Base-by-base conservation (phyloP, 2,888 invertebrate genomes). In the Limenitis arthemis region DNA sequence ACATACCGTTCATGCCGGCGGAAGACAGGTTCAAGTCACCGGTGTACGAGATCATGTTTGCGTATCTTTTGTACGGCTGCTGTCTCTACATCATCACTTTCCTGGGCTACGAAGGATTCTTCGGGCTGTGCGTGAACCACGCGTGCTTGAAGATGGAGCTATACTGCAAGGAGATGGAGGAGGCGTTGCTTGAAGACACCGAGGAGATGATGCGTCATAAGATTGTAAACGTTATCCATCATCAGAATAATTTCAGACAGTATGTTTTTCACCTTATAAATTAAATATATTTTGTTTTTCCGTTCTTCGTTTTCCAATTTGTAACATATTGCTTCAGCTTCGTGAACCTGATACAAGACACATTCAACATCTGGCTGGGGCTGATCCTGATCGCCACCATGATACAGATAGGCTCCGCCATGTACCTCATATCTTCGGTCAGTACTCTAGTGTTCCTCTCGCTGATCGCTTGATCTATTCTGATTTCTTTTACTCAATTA, bases 401-500 rank as follows among this genome's bases (percentile, higher is more conserved):
- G 65, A 71, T 77, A 56, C 77, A 80, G 46, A 70, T 78, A 12
- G 76, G 81, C 29, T 76, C 72, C 0, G 72, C 73, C 12, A 60
- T 79, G 62, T 79, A 73, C 31, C 74, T 77, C 9, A 65, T 80
- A 0, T 70, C 68, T 1, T 79, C 77, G 74, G 81, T 80, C 62
- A 54, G 37, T 20, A 20, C 20, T 20, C 20, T 20, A 20, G 2
- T 20, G 2, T 20, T 20, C 20, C 20, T 20, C 20, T 20, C 20
- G 20, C 4, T 20, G 20, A 4, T 20, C n/a, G n/a, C n/a, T n/a
- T n/a, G n/a, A n/a, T 4, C 20, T 12, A 28, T 34, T 29, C 5
- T 36, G n/a, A 30, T 41, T 12, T 41, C 11, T 12, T 9, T 32
- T 12, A 5, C n/a, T 31, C 5, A 4, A 8, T 5, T 11, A 31